These are phyloP conservation scores for Ctenoplectra terminalis DNA, from an alignment of 1,140 invertebrate species.

Conservation along the genomic window DNA sequence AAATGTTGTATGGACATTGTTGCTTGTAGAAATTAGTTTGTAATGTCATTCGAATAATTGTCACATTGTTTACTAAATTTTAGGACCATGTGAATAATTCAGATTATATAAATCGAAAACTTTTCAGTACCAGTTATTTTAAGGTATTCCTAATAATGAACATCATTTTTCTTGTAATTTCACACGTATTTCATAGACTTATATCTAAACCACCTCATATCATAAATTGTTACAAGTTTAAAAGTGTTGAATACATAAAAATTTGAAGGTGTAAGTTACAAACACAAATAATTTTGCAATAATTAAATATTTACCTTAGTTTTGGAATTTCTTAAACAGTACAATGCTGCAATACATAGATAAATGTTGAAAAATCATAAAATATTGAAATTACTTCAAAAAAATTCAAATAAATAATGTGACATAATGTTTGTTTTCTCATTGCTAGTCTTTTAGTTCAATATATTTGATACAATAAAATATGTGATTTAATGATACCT, in stretches of 20 bases:
- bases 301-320: slow-evolving; percentile 21
- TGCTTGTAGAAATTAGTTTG: slow-evolving; percentile 57
- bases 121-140: slow-evolving; percentile 10
- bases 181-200: background rate
- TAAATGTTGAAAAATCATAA: slow-evolving; percentile 12
- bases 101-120: slow-evolving; percentile 21
- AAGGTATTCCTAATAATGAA: slow-evolving; percentile 25
- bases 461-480: slow-evolving; percentile 20
- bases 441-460: slow-evolving; percentile 56
- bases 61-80: slow-evolving; percentile 47
- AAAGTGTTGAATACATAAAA: slow-evolving; percentile 10
- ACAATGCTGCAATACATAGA: slow-evolving; percentile 12
- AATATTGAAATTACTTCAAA: slow-evolving; percentile 42
- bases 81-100: slow-evolving; percentile 9
- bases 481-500: slow-evolving; percentile 16
- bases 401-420: slow-evolving; percentile 63
- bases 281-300: slow-evolving; percentile 2
- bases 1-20: slow-evolving; percentile 56
- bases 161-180: slow-evolving; percentile 22
- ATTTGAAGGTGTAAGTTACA: slow-evolving; percentile 10
- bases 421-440: slow-evolving; percentile 53
- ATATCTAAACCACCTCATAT: background rate
- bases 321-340: slow-evolving; percentile 11
- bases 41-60: slow-evolving; percentile 40
- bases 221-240: slow-evolving; percentile 24